Conservation (phyloP, 1,140 invertebrate species). For the Aphaenogaster ashmeadi region DNA sequence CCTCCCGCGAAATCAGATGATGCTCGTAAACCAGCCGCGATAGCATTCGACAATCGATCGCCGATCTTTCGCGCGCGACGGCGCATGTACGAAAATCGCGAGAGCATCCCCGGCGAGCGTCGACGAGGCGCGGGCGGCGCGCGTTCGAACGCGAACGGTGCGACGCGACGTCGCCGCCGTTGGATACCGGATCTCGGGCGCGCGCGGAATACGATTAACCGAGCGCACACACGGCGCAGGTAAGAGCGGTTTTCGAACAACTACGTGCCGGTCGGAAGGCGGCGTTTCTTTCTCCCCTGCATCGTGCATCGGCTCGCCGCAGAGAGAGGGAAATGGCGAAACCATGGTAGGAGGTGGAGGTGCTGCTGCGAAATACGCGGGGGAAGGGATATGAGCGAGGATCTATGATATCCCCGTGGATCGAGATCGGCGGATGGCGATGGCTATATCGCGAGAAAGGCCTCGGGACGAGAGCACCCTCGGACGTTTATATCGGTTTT, state of each 20-base stretch:
- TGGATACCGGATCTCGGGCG: constrained; percentile 20
- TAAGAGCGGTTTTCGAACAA: constrained; percentile 84
- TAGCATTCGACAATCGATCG: not conserved
- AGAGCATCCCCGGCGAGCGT: not conserved
- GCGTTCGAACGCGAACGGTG: constrained; percentile 79
- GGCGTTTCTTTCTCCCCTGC: constrained; percentile 83
- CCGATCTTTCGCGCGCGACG: not conserved
- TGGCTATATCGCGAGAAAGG: not conserved
- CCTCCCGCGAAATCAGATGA: not conserved
- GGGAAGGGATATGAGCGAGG: constrained; percentile 51
- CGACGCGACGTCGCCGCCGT: constrained; percentile 86
- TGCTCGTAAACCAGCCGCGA: not conserved
- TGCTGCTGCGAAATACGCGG: constrained; percentile 61
- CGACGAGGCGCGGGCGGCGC: constrained; percentile 81
- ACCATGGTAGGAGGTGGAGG: constrained; percentile 70
- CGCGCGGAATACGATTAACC: constrained; percentile 70
- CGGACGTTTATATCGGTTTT: constrained; percentile 1
- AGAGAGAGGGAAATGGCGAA: constrained; percentile 80
- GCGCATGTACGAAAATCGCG: constrained; percentile 22
- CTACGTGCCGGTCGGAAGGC: constrained; percentile 82
- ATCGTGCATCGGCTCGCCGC: constrained; percentile 79
- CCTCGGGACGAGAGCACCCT: constrained; percentile 10
- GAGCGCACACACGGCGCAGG: constrained; percentile 78
- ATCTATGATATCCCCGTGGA: constrained; percentile 41
- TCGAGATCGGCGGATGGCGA: constrained; percentile 67